Base-by-base conservation (phyloP, 2,113 vertebrate genomes). In the Ochotona princeps region DNA sequence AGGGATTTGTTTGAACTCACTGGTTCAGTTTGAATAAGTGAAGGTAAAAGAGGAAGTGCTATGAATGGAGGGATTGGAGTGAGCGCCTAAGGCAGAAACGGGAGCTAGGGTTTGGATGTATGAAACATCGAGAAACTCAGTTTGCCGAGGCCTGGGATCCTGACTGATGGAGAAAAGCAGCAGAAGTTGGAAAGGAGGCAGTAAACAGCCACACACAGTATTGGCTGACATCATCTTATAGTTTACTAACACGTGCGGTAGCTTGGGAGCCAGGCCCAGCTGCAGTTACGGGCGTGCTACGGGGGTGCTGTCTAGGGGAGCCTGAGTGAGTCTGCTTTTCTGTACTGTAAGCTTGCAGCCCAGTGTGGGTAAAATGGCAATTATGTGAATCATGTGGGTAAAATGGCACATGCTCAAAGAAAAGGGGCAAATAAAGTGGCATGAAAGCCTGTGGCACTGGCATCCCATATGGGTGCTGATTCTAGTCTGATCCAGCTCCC, bases 161-260 rank as follows among this genome's bases (percentile, higher is more conserved):
- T 61, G 30, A 69, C 3, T 76, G 57, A 26, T 5, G 3, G 54
- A 54, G n/a, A 83, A 73, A 72, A 74, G 57, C 61, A 26, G 38
- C 9, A 21, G 32, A 79, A 61, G 28, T 18, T 5, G 79, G 61
- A 73, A 60, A 93, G 60, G 85, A 78, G 65, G 65, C 21, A 21
- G 35, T 35, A 32, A 86, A 61, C 3, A 92, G 32, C 65, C 81
- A 70, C 20, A 84, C 35, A 32, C 44, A 81, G 0, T 38, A 67
- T 94, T 84, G 82, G 57, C 35, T 79, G 73, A 84, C 54, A 57
- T 61, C 47, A 30, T 65, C 90, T 86, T 63, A 2, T 74, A 66
- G 65, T 95, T 90, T 74, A 32, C n/a, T 47, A 51, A 60, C 88
- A 23, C 25, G 15, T 93, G 70, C 70, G 72, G 13, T 57, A 69